Evolutionary conservation across 2,113 vertebrate species (phyloP).

Genomic region (Bufo bufo): DNA sequence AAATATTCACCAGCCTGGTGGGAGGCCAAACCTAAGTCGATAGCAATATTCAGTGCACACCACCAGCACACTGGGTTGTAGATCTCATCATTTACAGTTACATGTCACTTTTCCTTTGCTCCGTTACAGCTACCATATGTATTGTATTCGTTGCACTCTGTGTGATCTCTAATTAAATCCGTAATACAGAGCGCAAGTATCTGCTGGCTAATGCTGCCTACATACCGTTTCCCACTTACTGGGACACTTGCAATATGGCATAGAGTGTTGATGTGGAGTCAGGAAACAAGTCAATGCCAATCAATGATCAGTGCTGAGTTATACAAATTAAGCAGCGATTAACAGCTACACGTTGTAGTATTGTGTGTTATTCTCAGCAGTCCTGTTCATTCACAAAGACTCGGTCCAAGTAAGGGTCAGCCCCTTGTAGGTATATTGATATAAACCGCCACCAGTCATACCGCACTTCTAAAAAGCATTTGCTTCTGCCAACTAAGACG

Average conservation of each 20-base stretch:
- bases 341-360: not conserved
- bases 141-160: constrained; percentile 39
- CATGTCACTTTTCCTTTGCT: constrained; percentile 41
- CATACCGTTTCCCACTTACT: not conserved
- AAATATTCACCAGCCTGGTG: constrained; percentile 32
- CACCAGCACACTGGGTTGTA: constrained; percentile 19
- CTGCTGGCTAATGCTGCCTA: not conserved
- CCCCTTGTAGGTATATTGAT: constrained; percentile 57
- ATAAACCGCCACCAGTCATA: constrained; percentile 64
- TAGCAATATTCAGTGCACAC: constrained; percentile 25
- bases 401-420: not conserved
- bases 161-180: constrained; percentile 36
- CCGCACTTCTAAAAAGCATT: constrained; percentile 63
- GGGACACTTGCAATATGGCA: not conserved
- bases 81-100: constrained; percentile 32
- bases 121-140: constrained; percentile 37
- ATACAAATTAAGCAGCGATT: not conserved
- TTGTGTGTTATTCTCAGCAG: not conserved
- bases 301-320: constrained; percentile 1
- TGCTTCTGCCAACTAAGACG: constrained; percentile 69
- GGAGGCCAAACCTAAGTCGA: not conserved
- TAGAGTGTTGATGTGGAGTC: not conserved
- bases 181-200: constrained; percentile 16
- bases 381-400: not conserved
- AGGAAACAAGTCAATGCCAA: not conserved